Evolutionary conservation across 1,140 invertebrate genomes (phyloP).

Genomic region (Geopemphigus sp.): DNA sequence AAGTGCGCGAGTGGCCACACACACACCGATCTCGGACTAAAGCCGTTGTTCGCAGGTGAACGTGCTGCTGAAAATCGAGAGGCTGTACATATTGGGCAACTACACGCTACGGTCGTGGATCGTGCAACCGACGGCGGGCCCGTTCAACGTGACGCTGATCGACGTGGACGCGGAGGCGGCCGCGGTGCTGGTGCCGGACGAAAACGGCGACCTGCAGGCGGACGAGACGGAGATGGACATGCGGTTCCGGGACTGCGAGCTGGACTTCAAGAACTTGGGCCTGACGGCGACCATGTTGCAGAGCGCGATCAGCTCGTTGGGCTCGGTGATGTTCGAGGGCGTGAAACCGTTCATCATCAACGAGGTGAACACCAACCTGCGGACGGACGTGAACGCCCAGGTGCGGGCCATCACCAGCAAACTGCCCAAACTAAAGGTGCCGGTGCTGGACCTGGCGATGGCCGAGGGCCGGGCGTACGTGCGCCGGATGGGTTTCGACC

Average conservation of each 20-base stretch:
- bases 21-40: background rate
- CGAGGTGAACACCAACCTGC: slow-evolving; percentile 57
- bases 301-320: slow-evolving; percentile 66
- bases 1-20: too few relatives aligned
- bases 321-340: slow-evolving; percentile 77
- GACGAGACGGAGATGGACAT: slow-evolving; percentile 78
- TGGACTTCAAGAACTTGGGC: slow-evolving; percentile 79
- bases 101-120: slow-evolving; percentile 69
- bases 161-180: slow-evolving; percentile 67
- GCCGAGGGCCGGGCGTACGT: slow-evolving; percentile 70
- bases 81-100: slow-evolving; percentile 68
- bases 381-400: slow-evolving; percentile 51
- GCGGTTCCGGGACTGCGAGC: slow-evolving; percentile 70
- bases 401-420: slow-evolving; percentile 51
- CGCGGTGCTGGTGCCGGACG: slow-evolving; percentile 68
- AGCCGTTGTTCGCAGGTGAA: slow-evolving; percentile 51
- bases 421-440: slow-evolving; percentile 74
- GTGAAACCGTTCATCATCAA: slow-evolving; percentile 78
- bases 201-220: slow-evolving; percentile 71
- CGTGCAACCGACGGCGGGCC: slow-evolving; percentile 68
- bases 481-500: slow-evolving; percentile 68
- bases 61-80: slow-evolving; percentile 52
- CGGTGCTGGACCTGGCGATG: slow-evolving; percentile 77
- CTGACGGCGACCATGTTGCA: slow-evolving; percentile 73
- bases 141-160: slow-evolving; percentile 71